Conservation (phyloP, 2,113 vertebrate genomes). For the Acanthochromis polyacanthus region DNA sequence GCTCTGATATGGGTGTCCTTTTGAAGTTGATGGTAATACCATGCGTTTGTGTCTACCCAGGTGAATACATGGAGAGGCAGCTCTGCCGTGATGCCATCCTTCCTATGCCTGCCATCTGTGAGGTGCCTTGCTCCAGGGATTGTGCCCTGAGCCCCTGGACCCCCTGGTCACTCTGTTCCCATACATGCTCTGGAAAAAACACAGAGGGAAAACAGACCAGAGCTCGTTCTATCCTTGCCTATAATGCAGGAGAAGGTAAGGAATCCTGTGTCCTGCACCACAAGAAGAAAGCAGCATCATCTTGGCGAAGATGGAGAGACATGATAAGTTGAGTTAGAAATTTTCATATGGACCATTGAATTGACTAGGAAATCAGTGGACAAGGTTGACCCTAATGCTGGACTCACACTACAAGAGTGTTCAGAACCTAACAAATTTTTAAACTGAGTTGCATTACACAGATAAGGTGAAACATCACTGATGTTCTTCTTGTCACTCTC, state of each 20-base stretch:
- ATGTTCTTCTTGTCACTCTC: too few relatives aligned
- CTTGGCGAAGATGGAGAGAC: neutral
- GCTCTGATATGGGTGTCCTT: too few relatives aligned
- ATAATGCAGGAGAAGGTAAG: constrained; percentile 92
- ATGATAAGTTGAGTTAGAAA: too few relatives aligned
- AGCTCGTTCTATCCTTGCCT: constrained; percentile 92
- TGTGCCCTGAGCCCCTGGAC: constrained; percentile 95
- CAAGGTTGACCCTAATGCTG: too few relatives aligned
- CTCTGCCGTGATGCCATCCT: constrained; percentile 95
- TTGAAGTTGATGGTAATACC: too few relatives aligned
- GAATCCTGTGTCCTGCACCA: constrained; percentile 20
- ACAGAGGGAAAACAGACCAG: constrained; percentile 95
- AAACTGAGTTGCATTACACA: too few relatives aligned
- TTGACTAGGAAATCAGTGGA: too few relatives aligned
- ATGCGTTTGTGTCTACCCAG: constrained; percentile 73
- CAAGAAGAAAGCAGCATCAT: neutral
- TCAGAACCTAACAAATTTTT: too few relatives aligned
- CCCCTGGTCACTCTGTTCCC: constrained; percentile 93
- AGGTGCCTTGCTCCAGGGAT: constrained; percentile 94
- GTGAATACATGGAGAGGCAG: constrained; percentile 91
- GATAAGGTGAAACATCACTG: too few relatives aligned
- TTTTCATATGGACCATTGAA: too few relatives aligned
- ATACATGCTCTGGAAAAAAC: constrained; percentile 98
- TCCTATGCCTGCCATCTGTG: constrained; percentile 91
- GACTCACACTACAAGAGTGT: too few relatives aligned